These are phyloP conservation scores for Mactra quadrangularis DNA, from an alignment of 1,140 invertebrate species.

Conservation along the genomic window DNA sequence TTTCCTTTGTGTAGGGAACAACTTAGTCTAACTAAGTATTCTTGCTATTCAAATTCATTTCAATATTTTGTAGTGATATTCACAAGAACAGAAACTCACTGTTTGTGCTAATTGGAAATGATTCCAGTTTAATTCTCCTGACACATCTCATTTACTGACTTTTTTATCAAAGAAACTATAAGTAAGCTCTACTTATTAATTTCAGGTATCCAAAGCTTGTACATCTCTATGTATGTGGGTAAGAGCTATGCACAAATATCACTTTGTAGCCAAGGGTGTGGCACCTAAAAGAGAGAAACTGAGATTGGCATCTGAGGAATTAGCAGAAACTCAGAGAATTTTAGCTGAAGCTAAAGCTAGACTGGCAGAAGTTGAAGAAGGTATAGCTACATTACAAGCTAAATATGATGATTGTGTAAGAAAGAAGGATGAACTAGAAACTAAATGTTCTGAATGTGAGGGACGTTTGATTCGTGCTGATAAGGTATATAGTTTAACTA, in stretches of 20 bases:
- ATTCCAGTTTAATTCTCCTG: too few relatives aligned
- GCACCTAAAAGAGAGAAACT: constrained; percentile 83
- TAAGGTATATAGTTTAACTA: constrained; percentile 76
- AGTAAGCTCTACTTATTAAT: too few relatives aligned
- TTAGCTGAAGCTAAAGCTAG: constrained; percentile 81
- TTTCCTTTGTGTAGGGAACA: too few relatives aligned
- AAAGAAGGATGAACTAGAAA: constrained; percentile 84
- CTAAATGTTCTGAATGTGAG: constrained; percentile 83
- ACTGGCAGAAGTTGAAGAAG: constrained; percentile 82
- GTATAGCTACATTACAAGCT: constrained; percentile 83
- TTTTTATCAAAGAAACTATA: too few relatives aligned
- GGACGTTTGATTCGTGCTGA: constrained; percentile 82
- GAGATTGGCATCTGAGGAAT: constrained; percentile 79
- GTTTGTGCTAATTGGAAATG: too few relatives aligned
- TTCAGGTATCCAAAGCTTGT: constrained; percentile 92
- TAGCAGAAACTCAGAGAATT: constrained; percentile 82
- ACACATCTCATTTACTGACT: too few relatives aligned
- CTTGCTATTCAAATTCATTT: too few relatives aligned
- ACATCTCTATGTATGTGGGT: constrained; percentile 96
- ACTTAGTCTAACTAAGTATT: too few relatives aligned
- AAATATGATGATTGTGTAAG: constrained; percentile 84
- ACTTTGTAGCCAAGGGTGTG: constrained; percentile 83
- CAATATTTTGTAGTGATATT: too few relatives aligned
- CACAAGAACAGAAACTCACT: too few relatives aligned
- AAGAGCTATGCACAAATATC: constrained; percentile 93